Evolutionary conservation across 2,888 invertebrate species (phyloP).

Genomic region (Rosalia funebris): DNA sequence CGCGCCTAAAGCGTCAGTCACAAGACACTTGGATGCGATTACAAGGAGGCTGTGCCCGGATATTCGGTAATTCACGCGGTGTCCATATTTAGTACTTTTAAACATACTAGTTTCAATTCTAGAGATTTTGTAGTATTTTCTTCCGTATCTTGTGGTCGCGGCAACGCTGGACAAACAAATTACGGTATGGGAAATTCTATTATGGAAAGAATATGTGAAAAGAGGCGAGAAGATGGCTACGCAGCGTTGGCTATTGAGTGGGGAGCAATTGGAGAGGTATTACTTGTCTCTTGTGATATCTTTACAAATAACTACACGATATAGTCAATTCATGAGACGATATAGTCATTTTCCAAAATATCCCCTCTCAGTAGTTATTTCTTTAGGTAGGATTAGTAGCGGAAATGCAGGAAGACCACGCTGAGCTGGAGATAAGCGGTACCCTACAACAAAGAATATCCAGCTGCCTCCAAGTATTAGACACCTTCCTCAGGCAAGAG

Average conservation of each 20-base stretch:
- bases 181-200: conserved; percentile 91
- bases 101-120: conserved; percentile 11
- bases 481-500: conserved; percentile 75
- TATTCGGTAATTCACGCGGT: not conserved
- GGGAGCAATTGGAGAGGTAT: conserved; percentile 92
- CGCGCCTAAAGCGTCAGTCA: conserved; percentile 84
- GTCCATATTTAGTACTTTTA: not conserved
- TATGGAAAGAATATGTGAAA: conserved; percentile 89
- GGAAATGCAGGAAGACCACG: conserved; percentile 66
- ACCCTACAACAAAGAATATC: conserved; percentile 75
- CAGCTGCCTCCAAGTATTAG: conserved; percentile 72
- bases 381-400: conserved; percentile 73
- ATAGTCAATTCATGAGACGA: not conserved
- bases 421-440: conserved; percentile 67
- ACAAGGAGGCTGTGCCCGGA: conserved; percentile 49
- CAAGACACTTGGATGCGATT: conserved; percentile 76
- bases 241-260: conserved; percentile 89
- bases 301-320: not conserved
- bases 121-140: conserved; percentile 91
- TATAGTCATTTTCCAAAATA: not conserved
- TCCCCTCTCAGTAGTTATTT: not conserved
- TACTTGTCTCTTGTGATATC: conserved; percentile 49
- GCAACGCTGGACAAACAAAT: conserved; percentile 91
- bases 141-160: conserved; percentile 90
- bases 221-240: conserved; percentile 73